phyloP scores from a whole-genome alignment of 2,888 invertebrate genomes.

The Ephialtes manifestator region DNA sequence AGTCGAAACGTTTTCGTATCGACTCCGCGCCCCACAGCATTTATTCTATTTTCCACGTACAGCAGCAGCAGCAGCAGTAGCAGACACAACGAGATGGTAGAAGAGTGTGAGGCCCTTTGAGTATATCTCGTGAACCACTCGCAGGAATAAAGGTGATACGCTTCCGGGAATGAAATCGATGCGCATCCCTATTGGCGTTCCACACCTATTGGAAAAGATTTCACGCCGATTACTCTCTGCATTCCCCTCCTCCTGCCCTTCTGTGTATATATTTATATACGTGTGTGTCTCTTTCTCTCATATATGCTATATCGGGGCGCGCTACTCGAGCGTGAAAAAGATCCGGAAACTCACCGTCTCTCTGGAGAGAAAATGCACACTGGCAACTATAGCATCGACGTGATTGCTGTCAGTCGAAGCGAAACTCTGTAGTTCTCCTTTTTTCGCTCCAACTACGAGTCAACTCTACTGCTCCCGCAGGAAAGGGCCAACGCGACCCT shows the following conservation, averaged over 20 bases:
- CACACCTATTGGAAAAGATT: constrained; percentile 68
- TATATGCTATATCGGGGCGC: constrained; percentile 13
- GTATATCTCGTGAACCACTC: constrained; percentile 49
- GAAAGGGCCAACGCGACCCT: constrained; percentile 4
- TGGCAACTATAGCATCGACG: constrained; percentile 53
- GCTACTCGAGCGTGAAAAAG: constrained; percentile 60
- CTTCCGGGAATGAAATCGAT: constrained; percentile 63
- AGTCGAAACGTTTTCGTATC: constrained; percentile 66
- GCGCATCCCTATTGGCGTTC: constrained; percentile 64
- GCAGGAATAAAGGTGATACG: constrained; percentile 65
- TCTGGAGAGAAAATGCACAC: constrained; percentile 58
- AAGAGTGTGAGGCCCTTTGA: constrained; percentile 45
- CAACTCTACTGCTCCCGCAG: constrained; percentile 8
- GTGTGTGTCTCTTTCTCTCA: too few relatives aligned
- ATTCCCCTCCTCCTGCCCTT: not conserved
- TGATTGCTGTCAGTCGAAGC: constrained; percentile 66
- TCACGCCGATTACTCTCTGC: constrained; percentile 67
- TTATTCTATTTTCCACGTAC: constrained; percentile 63
- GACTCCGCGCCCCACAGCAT: constrained; percentile 52
- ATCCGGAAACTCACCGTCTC: constrained; percentile 57
- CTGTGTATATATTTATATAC: too few relatives aligned
- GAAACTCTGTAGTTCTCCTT: constrained; percentile 48
- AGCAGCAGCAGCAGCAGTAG: not conserved
- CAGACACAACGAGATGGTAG: constrained; percentile 1
- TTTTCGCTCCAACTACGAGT: constrained; percentile 33